Conservation (phyloP, 2,113 vertebrate genomes). For the Hemichromis elongatus region DNA sequence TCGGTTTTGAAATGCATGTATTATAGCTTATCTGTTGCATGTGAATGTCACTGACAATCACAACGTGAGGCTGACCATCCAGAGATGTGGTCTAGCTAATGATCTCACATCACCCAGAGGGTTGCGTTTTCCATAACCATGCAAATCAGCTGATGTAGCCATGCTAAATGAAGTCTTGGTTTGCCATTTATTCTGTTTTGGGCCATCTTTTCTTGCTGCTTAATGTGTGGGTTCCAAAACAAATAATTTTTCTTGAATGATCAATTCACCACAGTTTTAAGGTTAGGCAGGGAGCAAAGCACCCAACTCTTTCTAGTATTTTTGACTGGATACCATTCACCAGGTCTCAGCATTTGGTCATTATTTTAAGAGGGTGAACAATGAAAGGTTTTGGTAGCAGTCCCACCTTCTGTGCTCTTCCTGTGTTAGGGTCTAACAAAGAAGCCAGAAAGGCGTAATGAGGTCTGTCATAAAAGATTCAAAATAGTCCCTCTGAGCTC, state of each 20-base stretch:
- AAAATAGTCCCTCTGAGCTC: conserved; percentile 21
- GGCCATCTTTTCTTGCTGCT: background rate
- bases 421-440: background rate
- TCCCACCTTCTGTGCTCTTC: conserved; percentile 1
- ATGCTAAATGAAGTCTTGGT: background rate
- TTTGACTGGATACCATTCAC: background rate
- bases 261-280: background rate
- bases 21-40: background rate
- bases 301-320: background rate
- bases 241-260: background rate
- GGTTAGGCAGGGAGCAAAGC: background rate
- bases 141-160: background rate
- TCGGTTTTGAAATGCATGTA: background rate
- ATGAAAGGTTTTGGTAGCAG: conserved; percentile 2
- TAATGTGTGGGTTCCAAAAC: background rate
- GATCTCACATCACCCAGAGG: background rate
- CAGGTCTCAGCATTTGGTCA: background rate
- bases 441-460: conserved; percentile 38
- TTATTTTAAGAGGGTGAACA: conserved; percentile 12
- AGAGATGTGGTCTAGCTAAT: background rate
- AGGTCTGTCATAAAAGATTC: conserved; percentile 63
- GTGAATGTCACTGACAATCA: background rate
- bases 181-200: background rate
- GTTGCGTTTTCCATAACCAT: background rate
- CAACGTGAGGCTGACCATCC: background rate